phyloP scores from a whole-genome alignment of 1,140 invertebrate species.

The Brachionus rotundiformis region DNA sequence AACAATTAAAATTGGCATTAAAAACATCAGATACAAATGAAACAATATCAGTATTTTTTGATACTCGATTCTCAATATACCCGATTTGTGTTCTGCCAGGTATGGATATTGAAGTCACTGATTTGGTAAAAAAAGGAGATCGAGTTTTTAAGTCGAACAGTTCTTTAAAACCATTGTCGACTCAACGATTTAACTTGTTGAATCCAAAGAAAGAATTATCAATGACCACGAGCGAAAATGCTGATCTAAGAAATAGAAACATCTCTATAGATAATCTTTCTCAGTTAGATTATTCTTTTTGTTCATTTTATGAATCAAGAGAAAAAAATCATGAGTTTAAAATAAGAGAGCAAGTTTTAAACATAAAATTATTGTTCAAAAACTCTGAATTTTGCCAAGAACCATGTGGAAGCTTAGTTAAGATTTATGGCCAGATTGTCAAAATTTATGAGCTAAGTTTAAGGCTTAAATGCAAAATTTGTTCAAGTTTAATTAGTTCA shows the following conservation, averaged over 20 bases:
- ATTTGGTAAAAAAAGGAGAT: conserved; percentile 36
- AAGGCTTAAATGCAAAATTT: conserved; percentile 19
- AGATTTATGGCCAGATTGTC: conserved; percentile 16
- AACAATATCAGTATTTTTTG: conserved; percentile 6
- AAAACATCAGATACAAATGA: neutral
- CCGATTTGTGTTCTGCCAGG: neutral
- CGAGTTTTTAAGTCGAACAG: neutral
- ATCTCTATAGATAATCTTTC: neutral
- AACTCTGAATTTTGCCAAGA: neutral
- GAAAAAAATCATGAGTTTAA: neutral
- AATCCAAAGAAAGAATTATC: neutral
- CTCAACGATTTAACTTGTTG: neutral
- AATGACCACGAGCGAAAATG: neutral
- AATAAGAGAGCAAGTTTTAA: neutral
- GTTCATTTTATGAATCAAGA: conserved; percentile 16
- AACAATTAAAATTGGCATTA: conserved; percentile 1
- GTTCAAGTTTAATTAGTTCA: neutral
- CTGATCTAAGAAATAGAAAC: neutral
- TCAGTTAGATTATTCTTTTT: neutral
- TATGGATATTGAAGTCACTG: conserved; percentile 11
- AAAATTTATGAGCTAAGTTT: conserved; percentile 48
- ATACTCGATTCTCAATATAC: conserved; percentile 16
- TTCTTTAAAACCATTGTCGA: neutral
- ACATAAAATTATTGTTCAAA: conserved; percentile 11
- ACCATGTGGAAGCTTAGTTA: neutral